Evolutionary conservation across 2,888 invertebrate genomes (phyloP), one percentile per base, ranked within the genome.

Genomic region (Troides helena): DNA sequence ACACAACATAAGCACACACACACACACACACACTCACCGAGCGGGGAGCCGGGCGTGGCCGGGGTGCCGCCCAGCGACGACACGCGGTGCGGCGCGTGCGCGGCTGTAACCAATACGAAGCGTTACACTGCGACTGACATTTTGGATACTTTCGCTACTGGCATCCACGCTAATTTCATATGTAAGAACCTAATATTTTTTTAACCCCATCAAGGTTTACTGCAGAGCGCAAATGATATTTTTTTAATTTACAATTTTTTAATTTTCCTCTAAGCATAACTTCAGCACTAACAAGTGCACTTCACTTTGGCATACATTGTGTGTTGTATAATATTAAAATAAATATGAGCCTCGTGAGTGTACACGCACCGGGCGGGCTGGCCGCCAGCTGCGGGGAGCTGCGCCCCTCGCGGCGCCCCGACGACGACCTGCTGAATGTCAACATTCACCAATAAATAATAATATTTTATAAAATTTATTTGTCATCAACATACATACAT

Each of bases 41-140:
- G 85, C 1, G 94, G 94, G 0, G 94, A 94, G 1, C 93, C 89
- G 1, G 93, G 94, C 0, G 94, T 93, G 30, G 93, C 93, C 0
- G 93, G 93, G 0, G 91, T 92, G 0, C 93, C 93, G 1, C 93
- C 92, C 36, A 93, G 72, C 0, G 93, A 93, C 0, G 93, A 90
- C 0, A 92, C 93, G 4, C 93, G 81, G 65, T 92, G 93, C 0
- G 93, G 91, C 7, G 91, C 90, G 73, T 89, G 92, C 12, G 85
- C 90, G 71, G 86, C 78, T 53, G 53, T 18, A 17, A 17, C n/a
- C 5, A 21, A 17, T 17, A n/a, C 17, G 18, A 10, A 17, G 14
- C 12, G 50, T 50, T 18, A 18, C 50, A 8, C 4, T 30, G 30
- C 30, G 30, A 30, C 30, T 21, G 21, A 21, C 21, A 21, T 21